These are phyloP conservation scores for Drepana arcuata DNA, from an alignment of 1,140 invertebrate genomes.

Conservation along the genomic window DNA sequence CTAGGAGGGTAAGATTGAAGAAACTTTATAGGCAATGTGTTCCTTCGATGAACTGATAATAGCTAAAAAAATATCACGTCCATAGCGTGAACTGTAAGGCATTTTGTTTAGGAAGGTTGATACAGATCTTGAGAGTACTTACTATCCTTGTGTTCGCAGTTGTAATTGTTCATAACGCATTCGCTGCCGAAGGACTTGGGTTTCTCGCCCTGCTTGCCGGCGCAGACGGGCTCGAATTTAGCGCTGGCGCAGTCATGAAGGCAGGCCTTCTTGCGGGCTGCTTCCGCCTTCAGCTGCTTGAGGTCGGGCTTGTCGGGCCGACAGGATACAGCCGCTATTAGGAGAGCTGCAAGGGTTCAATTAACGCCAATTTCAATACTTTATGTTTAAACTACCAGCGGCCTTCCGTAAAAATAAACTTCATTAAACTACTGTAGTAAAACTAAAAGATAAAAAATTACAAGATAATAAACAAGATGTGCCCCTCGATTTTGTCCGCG, in stretches of 20 bases:
- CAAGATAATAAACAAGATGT: too few relatives aligned
- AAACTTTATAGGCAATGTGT: too few relatives aligned
- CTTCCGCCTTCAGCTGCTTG: slow-evolving; percentile 62
- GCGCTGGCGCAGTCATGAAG: slow-evolving; percentile 55
- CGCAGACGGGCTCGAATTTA: slow-evolving; percentile 69
- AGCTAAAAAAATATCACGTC: too few relatives aligned
- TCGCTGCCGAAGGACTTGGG: slow-evolving; percentile 71
- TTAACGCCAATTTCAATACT: too few relatives aligned
- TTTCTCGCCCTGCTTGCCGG: slow-evolving; percentile 65
- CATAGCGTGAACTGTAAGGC: slow-evolving; percentile 5
- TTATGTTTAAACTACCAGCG: too few relatives aligned
- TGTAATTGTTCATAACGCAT: slow-evolving; percentile 73
- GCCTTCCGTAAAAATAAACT: too few relatives aligned
- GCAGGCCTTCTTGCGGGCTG: slow-evolving; percentile 65
- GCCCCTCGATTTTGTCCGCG: too few relatives aligned
- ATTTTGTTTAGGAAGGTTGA: background rate
- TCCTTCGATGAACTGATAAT: too few relatives aligned
- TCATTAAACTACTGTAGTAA: too few relatives aligned
- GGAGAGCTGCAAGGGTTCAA: too few relatives aligned
- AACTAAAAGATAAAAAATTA: too few relatives aligned
- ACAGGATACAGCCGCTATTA: slow-evolving; percentile 43
- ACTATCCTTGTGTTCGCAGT: slow-evolving; percentile 73
- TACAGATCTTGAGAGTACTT: slow-evolving; percentile 23
- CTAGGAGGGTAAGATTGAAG: too few relatives aligned
- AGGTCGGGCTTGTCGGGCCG: slow-evolving; percentile 57